phyloP scores from a whole-genome alignment of 2,797 vertebrate species.

The Oreochromis mossambicus region DNA sequence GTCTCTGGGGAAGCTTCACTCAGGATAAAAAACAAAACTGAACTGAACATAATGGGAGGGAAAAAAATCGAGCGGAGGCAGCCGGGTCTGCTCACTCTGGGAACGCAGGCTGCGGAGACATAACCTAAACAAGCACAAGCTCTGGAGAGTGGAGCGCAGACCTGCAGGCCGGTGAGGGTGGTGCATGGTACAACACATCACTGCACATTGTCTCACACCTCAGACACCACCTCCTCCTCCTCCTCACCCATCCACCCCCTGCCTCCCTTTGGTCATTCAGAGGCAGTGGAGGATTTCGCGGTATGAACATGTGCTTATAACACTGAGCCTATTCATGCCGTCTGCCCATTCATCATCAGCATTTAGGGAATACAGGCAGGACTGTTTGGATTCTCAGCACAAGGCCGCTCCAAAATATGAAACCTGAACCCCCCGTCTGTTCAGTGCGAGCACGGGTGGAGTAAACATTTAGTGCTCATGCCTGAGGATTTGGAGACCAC shows the following conservation, averaged over 20 bases:
- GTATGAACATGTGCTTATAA: conserved; percentile 33
- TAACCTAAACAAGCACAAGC: conserved; percentile 49
- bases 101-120: conserved; percentile 53
- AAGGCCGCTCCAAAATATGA: conserved; percentile 41
- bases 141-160: conserved; percentile 25
- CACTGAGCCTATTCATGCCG: conserved; percentile 53
- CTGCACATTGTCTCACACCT: conserved; percentile 1
- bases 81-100: conserved; percentile 46
- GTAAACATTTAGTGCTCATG: conserved; percentile 6
- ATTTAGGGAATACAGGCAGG: conserved; percentile 39
- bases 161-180: conserved; percentile 13
- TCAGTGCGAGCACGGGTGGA: conserved; percentile 10
- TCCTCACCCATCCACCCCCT: neutral
- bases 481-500: conserved; percentile 6
- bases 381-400: conserved; percentile 58
- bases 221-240: neutral
- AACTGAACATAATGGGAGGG: neutral
- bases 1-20: conserved; percentile 35
- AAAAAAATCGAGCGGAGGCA: neutral
- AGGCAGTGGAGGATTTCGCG: conserved; percentile 13
- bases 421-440: conserved; percentile 28
- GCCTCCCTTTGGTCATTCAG: neutral
- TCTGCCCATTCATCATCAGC: conserved; percentile 61
- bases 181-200: conserved; percentile 16
- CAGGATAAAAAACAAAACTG: conserved; percentile 14